phyloP scores from a whole-genome alignment of 1,140 invertebrate species.

The Drosophila busckii region DNA sequence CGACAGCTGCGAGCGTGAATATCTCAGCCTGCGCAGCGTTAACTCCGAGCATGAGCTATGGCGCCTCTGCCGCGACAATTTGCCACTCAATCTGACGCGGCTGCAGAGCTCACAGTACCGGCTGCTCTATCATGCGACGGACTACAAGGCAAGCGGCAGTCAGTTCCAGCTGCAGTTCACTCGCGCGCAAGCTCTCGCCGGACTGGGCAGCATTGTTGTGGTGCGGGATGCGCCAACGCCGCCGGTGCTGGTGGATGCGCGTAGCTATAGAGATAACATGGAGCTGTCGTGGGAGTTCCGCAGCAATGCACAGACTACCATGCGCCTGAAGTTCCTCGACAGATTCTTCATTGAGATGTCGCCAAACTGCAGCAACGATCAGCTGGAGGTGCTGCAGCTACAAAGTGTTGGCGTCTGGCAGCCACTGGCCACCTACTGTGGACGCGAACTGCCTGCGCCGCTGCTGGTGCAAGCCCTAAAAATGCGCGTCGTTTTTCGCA shows the following conservation, averaged over 20 bases:
- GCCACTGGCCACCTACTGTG: slow-evolving; percentile 84
- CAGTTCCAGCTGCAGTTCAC: slow-evolving; percentile 16
- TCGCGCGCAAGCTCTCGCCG: neutral
- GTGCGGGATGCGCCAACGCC: neutral
- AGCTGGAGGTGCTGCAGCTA: slow-evolving; percentile 81
- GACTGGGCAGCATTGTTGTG: neutral
- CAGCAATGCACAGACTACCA: slow-evolving; percentile 82
- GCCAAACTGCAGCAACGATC: slow-evolving; percentile 88
- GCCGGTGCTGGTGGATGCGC: slow-evolving; percentile 21
- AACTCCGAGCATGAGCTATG: neutral
- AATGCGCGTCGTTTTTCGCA: slow-evolving; percentile 86
- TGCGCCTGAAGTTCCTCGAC: slow-evolving; percentile 80
- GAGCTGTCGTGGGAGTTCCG: slow-evolving; percentile 89
- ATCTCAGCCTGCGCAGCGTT: slow-evolving; percentile 15
- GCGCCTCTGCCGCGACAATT: slow-evolving; percentile 34
- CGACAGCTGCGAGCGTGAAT: slow-evolving; percentile 60
- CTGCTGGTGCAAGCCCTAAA: slow-evolving; percentile 82
- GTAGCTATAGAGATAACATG: slow-evolving; percentile 80
- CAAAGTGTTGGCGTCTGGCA: slow-evolving; percentile 79
- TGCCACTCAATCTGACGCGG: slow-evolving; percentile 8
- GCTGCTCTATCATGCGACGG: slow-evolving; percentile 46
- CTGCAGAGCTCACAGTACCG: neutral
- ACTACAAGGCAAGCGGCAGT: neutral
- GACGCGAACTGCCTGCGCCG: slow-evolving; percentile 81
- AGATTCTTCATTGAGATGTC: slow-evolving; percentile 88